Base-by-base conservation (phyloP, 2,797 vertebrate genomes). In the Muraenolepis orangiensis region DNA sequence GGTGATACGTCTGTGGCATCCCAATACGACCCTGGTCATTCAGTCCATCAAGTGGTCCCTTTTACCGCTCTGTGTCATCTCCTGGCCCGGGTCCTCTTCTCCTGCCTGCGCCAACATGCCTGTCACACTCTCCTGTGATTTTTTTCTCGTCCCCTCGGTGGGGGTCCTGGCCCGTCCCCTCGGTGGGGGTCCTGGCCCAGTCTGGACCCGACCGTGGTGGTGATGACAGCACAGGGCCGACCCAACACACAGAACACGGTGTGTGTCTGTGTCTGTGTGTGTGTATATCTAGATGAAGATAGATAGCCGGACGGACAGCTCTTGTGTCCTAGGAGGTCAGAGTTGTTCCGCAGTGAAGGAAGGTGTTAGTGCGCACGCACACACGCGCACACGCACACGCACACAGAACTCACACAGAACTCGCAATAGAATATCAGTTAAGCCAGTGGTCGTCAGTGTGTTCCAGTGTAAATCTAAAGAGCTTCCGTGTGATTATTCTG, bases 81-180 rank as follows among this genome's bases (percentile, higher is more conserved):
- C 26, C 20, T 20, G 28, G 31, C n/a, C 36, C 23, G 23, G 67
- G 36, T 72, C 68, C 28, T 8, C 46, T 57, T 57, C 46, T 14
- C n/a, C 46, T 57, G 4, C 20, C 51, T 57, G 23, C 18, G 46
- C 66, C 74, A 72, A 74, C 72, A 69, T 40, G 73, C 51, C 66
- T 66, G 74, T 74, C 69, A 10, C 61, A 72, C 69, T 72, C 66
- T 68, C 28, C 23, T 40, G 7, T 70, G 67, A 76, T 76, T 76
- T 57, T 76, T 73, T 8, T 18, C 16, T 28, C 30, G 32, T 40
- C 29, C 18, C 18, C 36, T 20, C 29, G 28, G 73, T 34, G 68
- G 20, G n/a, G 6, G 29, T 38, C 29, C 7, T 38, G 36, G 32
- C 26, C 32, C 26, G 32, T 40, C 29, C 18, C n/a, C 36, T 20